Conservation (phyloP, 2,797 vertebrate genomes). For the Emys orbicularis region DNA sequence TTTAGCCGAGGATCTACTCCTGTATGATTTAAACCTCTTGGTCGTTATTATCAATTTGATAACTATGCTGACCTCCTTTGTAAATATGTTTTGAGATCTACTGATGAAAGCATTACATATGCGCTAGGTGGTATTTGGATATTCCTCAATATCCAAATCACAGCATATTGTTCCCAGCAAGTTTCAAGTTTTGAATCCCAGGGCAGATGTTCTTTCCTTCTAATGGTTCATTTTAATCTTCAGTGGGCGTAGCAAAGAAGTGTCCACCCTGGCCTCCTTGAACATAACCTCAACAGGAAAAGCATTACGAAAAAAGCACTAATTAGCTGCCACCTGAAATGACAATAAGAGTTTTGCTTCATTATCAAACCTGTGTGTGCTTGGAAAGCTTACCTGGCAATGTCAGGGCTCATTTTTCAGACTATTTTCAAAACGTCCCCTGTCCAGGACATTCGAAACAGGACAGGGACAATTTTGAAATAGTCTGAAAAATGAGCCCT, state of each 20-base stretch:
- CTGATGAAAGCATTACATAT: not conserved
- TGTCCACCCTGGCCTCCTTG: constrained; percentile 68
- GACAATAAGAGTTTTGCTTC: constrained; percentile 68
- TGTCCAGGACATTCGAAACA: constrained; percentile 26
- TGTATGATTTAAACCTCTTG: not conserved
- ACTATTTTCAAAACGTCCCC: constrained; percentile 66
- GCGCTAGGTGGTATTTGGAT: not conserved
- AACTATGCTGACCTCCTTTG: not conserved
- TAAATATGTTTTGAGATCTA: not conserved
- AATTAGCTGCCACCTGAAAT: constrained; percentile 74
- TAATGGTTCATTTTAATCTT: constrained; percentile 67
- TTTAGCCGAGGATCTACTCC: not conserved
- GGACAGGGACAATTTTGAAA: not conserved
- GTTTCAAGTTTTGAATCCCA: constrained; percentile 60
- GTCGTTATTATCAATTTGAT: not conserved
- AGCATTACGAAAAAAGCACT: constrained; percentile 72
- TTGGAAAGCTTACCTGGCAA: constrained; percentile 74
- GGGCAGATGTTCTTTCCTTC: constrained; percentile 65
- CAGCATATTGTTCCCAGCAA: constrained; percentile 14
- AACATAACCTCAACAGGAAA: constrained; percentile 49
- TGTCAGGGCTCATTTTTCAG: constrained; percentile 67
- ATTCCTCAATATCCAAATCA: not conserved
- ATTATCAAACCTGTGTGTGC: constrained; percentile 69
- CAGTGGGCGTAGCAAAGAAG: constrained; percentile 71
- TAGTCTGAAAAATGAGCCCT: not conserved